A percentile compares a stretch with the other conserved stretches of the same genome.
Evolutionary conservation across 2,888 invertebrate genomes (phyloP).

Genomic region (Cancer borealis): DNA sequence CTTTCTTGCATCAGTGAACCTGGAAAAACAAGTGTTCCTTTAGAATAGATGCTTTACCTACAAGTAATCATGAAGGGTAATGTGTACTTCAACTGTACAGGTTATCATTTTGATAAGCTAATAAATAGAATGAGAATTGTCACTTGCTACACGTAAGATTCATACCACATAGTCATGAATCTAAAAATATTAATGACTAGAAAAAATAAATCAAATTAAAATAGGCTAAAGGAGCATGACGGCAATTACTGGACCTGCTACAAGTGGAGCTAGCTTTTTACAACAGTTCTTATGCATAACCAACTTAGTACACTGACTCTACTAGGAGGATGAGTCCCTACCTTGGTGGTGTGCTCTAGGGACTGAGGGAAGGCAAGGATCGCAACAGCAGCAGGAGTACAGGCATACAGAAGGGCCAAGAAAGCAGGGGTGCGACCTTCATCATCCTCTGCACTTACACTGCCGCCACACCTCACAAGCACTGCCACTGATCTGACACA

Average conservation of each 20-base stretch:
- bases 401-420: conserved; percentile 74
- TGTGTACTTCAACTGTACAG: too few relatives aligned
- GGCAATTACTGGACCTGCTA: neutral
- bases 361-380: conserved; percentile 73
- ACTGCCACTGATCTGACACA: conserved; percentile 73
- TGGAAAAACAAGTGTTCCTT: too few relatives aligned
- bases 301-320: neutral
- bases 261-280: neutral
- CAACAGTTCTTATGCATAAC: neutral
- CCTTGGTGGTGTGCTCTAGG: conserved; percentile 76
- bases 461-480: conserved; percentile 75
- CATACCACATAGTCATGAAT: too few relatives aligned
- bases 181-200: neutral
- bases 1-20: too few relatives aligned
- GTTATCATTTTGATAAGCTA: too few relatives aligned
- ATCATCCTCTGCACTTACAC: conserved; percentile 74
- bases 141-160: neutral
- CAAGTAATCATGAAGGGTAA: too few relatives aligned
- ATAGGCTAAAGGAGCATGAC: neutral
- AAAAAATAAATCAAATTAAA: neutral
- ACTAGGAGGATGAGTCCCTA: conserved; percentile 23
- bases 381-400: conserved; percentile 73
- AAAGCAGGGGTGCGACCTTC: conserved; percentile 75
- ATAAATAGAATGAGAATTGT: too few relatives aligned
- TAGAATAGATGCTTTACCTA: too few relatives aligned